Conservation (phyloP, 2,113 vertebrate species). For the Alligator sinensis region DNA sequence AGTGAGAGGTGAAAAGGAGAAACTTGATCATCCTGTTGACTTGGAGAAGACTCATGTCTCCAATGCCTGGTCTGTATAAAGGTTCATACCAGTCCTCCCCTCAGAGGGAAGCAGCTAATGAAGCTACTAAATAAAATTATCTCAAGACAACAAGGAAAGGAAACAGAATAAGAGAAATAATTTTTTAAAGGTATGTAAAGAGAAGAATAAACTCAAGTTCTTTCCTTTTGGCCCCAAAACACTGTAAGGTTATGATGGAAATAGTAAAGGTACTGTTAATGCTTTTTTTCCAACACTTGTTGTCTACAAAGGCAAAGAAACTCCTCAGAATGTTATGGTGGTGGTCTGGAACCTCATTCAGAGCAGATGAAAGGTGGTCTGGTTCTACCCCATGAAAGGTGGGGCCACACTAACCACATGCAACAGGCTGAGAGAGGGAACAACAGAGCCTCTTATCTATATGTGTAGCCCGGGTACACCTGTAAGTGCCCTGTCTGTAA, state of each 20-base stretch:
- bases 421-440: too few relatives aligned
- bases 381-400: too few relatives aligned
- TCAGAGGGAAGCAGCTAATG: background rate
- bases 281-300: background rate
- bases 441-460: too few relatives aligned
- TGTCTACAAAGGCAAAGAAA: background rate
- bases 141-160: background rate
- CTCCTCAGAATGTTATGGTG: accelerated
- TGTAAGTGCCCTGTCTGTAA: too few relatives aligned
- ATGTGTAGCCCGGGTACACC: too few relatives aligned
- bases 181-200: background rate
- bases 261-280: background rate
- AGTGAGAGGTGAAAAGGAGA: background rate
- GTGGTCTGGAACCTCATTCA: background rate
- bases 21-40: background rate
- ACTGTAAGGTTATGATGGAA: background rate
- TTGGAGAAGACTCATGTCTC: background rate
- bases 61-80: accelerated
- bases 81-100: background rate
- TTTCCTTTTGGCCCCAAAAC: background rate
- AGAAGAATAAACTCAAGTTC: background rate
- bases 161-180: background rate
- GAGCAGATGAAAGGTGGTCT: background rate
- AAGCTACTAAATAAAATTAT: background rate
- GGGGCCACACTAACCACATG: too few relatives aligned